A percentile compares a stretch with the other conserved stretches of the same genome.
phyloP scores from a whole-genome alignment of 1,140 invertebrate genomes.

The Oppia nitens region DNA sequence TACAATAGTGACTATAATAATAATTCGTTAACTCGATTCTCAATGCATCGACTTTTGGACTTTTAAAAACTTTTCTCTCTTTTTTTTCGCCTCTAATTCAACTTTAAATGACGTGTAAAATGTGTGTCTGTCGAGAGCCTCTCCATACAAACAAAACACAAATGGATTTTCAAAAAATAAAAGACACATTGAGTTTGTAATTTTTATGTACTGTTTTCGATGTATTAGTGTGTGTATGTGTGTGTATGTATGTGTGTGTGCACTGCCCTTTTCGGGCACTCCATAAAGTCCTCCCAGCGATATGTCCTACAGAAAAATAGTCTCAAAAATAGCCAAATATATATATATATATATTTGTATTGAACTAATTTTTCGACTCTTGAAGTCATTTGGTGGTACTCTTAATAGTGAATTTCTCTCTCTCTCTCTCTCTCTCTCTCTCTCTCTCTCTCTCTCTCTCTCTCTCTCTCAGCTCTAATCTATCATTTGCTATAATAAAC shows the following conservation, averaged over 20 bases:
- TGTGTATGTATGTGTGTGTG: neutral
- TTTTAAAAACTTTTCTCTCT: too few relatives aligned
- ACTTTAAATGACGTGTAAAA: neutral
- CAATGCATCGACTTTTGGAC: neutral
- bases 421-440: slow-evolving; percentile 16
- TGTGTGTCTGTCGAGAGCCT: neutral
- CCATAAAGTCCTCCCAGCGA: too few relatives aligned
- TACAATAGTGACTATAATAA: too few relatives aligned
- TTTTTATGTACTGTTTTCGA: too few relatives aligned
- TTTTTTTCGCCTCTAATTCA: neutral
- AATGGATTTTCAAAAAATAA: neutral
- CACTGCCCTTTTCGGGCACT: too few relatives aligned
- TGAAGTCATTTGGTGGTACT: neutral
- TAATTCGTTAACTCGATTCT: too few relatives aligned
- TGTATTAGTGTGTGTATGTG: neutral
- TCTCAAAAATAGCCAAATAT: too few relatives aligned
- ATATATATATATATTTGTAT: too few relatives aligned
- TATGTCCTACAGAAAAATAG: too few relatives aligned
- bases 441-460: slow-evolving; percentile 19
- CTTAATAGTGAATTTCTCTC: slow-evolving; percentile 7
- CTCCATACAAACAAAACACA: neutral
- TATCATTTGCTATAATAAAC: neutral
- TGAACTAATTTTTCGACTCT: neutral
- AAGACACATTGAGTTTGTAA: too few relatives aligned
- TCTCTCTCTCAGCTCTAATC: slow-evolving; percentile 15